A percentile compares a stretch with the other conserved stretches of the same genome.
These are phyloP conservation scores for Diplogasteroides magnus DNA, from an alignment of 1,140 invertebrate species.

Conservation along the genomic window DNA sequence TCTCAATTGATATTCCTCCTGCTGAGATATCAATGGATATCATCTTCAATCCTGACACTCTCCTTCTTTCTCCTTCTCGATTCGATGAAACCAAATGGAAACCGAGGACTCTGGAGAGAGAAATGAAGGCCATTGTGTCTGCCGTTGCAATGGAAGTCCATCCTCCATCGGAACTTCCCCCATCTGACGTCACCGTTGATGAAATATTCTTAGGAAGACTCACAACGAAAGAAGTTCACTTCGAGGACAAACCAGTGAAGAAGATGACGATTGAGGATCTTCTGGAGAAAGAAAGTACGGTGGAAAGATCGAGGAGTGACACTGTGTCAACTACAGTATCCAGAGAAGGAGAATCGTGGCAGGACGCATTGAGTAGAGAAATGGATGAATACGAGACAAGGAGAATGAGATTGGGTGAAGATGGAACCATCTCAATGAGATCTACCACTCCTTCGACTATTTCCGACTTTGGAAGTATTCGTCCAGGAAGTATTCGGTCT, in stretches of 20 bases:
- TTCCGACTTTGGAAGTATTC: too few relatives aligned
- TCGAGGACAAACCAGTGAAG: neutral
- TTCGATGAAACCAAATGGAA: neutral
- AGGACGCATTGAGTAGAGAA: neutral
- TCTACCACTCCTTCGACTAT: too few relatives aligned
- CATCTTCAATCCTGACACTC: too few relatives aligned
- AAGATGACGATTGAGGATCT: too few relatives aligned
- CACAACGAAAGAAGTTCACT: too few relatives aligned
- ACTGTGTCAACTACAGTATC: neutral
- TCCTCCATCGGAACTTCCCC: neutral
- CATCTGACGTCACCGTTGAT: neutral
- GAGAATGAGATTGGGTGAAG: neutral
- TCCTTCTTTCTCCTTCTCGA: neutral
- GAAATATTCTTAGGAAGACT: neutral
- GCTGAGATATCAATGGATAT: neutral
- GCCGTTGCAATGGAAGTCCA: neutral
- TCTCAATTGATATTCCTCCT: neutral
- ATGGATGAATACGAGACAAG: neutral
- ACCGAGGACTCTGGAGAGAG: neutral
- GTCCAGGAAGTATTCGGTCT: too few relatives aligned
- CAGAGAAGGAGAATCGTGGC: neutral
- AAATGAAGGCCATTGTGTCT: neutral
- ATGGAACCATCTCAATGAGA: too few relatives aligned
- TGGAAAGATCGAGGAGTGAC: neutral
- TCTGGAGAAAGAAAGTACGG: too few relatives aligned